Evolutionary conservation across 2,888 invertebrate genomes (phyloP).

Genomic region (Allacma fusca): DNA sequence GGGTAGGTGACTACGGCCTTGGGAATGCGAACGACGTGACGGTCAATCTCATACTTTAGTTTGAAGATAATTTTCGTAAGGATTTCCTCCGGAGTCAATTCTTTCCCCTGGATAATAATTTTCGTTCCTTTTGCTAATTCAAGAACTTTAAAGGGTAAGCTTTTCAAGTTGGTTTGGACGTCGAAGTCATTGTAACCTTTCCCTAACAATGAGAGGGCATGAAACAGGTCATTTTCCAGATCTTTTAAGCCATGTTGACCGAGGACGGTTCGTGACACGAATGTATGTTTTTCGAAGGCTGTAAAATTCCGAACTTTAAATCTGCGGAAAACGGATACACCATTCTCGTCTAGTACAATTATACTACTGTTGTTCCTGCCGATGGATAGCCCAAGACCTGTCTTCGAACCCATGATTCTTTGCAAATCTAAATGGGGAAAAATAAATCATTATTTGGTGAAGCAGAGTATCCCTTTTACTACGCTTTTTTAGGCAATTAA

Average conservation of each 20-base stretch:
- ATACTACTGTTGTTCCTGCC: not conserved
- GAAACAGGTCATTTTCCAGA: constrained; percentile 6
- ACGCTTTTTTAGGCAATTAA: no score
- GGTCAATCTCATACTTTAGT: not conserved
- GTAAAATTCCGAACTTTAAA: constrained; percentile 14
- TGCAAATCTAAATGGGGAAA: no score
- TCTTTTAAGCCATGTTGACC: not conserved
- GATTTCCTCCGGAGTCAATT: not conserved
- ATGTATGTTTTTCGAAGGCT: not conserved
- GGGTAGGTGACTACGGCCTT: not conserved
- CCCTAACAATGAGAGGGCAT: not conserved
- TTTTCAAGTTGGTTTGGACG: not conserved
- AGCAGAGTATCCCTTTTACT: no score
- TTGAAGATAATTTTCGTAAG: not conserved
- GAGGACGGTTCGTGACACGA: not conserved
- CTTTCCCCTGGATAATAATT: constrained; percentile 1
- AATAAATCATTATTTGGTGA: no score
- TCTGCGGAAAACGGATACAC: not conserved
- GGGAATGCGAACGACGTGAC: not conserved
- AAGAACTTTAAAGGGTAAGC: not conserved
- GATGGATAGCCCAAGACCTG: not conserved
- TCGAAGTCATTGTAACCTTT: not conserved
- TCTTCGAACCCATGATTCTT: no score
- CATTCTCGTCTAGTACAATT: not conserved
- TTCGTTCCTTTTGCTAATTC: not conserved